Percentiles rank a stretch among this genome's conserved stretches.
phyloP scores from a whole-genome alignment of 2,113 vertebrate genomes.

The Rafetus swinhoei region DNA sequence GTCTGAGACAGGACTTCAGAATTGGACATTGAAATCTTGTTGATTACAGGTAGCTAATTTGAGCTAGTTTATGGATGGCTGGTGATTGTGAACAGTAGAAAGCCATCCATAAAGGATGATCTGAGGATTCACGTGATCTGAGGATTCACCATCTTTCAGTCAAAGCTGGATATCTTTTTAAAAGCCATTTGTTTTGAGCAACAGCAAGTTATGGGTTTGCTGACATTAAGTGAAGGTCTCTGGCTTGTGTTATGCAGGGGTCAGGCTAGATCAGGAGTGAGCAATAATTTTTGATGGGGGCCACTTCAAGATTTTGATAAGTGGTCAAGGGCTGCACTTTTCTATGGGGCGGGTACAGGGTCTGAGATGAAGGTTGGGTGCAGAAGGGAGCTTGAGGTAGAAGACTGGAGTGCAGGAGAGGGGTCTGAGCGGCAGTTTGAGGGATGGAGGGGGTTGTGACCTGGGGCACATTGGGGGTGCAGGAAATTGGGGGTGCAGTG shows the following conservation, averaged over 20 bases:
- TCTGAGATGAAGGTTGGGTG: too few relatives aligned
- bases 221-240: background rate
- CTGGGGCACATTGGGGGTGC: too few relatives aligned
- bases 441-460: too few relatives aligned
- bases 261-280: background rate
- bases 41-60: background rate
- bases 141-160: background rate
- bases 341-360: too few relatives aligned
- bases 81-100: background rate
- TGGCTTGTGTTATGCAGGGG: background rate
- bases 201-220: background rate
- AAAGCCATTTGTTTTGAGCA: background rate
- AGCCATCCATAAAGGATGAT: too few relatives aligned
- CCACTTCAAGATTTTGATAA: too few relatives aligned
- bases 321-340: too few relatives aligned
- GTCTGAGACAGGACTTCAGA: background rate
- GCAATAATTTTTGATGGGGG: too few relatives aligned
- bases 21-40: background rate
- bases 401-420: too few relatives aligned
- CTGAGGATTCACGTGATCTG: background rate
- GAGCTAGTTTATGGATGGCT: background rate
- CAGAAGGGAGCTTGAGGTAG: too few relatives aligned
- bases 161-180: background rate
- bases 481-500: too few relatives aligned
- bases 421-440: too few relatives aligned